Percentiles rank a stretch among this genome's conserved stretches.
Conservation (phyloP, 2,797 vertebrate species). For the Denticeps clupeoides region DNA sequence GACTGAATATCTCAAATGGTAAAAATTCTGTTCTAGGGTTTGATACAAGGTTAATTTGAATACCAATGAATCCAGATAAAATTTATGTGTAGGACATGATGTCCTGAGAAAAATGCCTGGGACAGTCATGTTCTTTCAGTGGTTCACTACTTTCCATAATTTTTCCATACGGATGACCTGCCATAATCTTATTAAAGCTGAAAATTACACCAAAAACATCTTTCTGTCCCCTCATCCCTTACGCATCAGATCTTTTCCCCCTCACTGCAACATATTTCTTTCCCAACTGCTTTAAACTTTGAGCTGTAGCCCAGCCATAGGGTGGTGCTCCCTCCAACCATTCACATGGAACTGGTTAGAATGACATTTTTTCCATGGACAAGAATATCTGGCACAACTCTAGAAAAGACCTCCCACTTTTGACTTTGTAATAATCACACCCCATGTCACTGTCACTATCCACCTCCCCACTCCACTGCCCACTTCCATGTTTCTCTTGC, state of each 20-base stretch:
- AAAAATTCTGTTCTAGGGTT: no score
- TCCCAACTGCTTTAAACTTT: slow-evolving; percentile 48
- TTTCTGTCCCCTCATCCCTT: slow-evolving; percentile 32
- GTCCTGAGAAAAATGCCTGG: no score
- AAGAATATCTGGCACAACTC: slow-evolving; percentile 65
- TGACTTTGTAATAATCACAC: slow-evolving; percentile 64
- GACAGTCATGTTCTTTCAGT: neutral
- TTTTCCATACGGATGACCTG: slow-evolving; percentile 22
- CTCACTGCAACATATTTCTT: slow-evolving; percentile 46
- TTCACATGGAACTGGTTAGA: slow-evolving; percentile 74
- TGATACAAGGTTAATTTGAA: no score
- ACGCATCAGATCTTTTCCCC: neutral
- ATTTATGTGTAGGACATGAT: no score
- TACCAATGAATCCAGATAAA: no score
- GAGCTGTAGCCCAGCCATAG: slow-evolving; percentile 48
- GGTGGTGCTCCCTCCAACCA: slow-evolving; percentile 57
- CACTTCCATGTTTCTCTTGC: slow-evolving; percentile 40
- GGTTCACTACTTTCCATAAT: slow-evolving; percentile 2
- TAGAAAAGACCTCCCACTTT: slow-evolving; percentile 66
- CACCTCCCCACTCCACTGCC: slow-evolving; percentile 17
- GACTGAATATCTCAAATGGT: no score
- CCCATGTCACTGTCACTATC: slow-evolving; percentile 53
- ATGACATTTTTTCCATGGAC: slow-evolving; percentile 70
- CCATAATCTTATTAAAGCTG: slow-evolving; percentile 14
- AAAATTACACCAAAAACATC: slow-evolving; percentile 16